Conservation (phyloP, 2,888 invertebrate species). For the Caenorhabditis afra region DNA sequence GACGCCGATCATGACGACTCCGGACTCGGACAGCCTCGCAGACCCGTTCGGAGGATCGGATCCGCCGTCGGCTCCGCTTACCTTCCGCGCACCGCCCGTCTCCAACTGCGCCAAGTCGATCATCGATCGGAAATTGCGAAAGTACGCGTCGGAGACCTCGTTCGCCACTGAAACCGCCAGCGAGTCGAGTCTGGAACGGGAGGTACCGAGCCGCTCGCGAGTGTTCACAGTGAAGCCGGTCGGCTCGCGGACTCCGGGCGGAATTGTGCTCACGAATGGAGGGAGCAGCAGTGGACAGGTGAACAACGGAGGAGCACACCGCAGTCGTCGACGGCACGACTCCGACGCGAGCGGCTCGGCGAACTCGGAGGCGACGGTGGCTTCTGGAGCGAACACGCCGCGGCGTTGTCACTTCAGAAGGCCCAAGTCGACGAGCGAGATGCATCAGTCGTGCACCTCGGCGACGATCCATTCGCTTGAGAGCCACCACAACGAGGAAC, state of each 20-base stretch:
- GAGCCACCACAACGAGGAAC: slow-evolving; percentile 59
- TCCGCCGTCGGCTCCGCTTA: slow-evolving; percentile 63
- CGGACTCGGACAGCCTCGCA: slow-evolving; percentile 64
- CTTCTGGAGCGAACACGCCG: slow-evolving; percentile 73
- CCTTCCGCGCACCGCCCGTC: slow-evolving; percentile 64
- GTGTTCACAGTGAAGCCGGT: slow-evolving; percentile 76
- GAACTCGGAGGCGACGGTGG: slow-evolving; percentile 76
- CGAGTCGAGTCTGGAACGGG: slow-evolving; percentile 65
- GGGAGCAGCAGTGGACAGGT: slow-evolving; percentile 15
- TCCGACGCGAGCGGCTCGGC: slow-evolving; percentile 75
- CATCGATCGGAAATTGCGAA: slow-evolving; percentile 74
- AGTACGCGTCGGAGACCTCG: slow-evolving; percentile 78
- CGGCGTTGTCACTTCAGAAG: slow-evolving; percentile 68
- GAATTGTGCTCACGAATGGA: slow-evolving; percentile 43
- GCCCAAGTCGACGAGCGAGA: slow-evolving; percentile 75
- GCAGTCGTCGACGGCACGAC: slow-evolving; percentile 71
- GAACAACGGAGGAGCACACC: slow-evolving; percentile 32
- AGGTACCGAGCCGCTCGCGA: slow-evolving; percentile 61
- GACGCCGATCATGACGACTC: slow-evolving; percentile 47
- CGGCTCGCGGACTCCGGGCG: slow-evolving; percentile 48
- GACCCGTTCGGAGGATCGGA: slow-evolving; percentile 62
- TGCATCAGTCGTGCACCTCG: slow-evolving; percentile 76
- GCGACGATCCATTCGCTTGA: slow-evolving; percentile 78
- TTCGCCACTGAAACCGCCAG: slow-evolving; percentile 74
- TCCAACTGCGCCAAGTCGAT: slow-evolving; percentile 72